These are phyloP conservation scores for Papilio helenus DNA, from an alignment of 1,140 invertebrate genomes.

Conservation along the genomic window DNA sequence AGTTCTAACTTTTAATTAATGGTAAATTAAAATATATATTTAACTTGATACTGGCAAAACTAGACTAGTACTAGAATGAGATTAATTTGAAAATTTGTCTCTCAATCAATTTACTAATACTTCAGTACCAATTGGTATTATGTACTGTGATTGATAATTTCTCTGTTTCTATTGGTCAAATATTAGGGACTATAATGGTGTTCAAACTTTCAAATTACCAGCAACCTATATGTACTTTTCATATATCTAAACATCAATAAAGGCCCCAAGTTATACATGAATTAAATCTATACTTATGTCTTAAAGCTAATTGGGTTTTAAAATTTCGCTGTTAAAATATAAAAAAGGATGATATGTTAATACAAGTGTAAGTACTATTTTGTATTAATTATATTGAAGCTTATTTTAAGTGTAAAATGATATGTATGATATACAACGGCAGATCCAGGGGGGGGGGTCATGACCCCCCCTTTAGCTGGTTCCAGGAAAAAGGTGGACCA, in stretches of 20 bases:
- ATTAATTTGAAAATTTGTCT: neutral
- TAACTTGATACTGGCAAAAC: neutral
- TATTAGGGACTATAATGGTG: neutral
- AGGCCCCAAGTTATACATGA: neutral
- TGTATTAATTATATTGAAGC: neutral
- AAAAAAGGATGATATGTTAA: conserved; percentile 19
- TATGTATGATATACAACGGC: no score
- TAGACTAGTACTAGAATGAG: neutral
- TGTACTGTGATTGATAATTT: neutral
- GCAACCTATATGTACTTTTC: neutral
- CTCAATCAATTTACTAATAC: neutral
- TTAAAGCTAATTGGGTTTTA: neutral
- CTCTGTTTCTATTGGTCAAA: neutral
- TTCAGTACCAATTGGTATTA: neutral
- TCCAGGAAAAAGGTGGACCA: no score
- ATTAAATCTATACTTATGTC: neutral
- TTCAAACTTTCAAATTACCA: neutral
- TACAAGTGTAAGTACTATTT: neutral
- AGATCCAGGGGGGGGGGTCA: no score
- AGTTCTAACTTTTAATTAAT: neutral
- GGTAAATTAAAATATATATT: neutral
- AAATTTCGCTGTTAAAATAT: neutral
- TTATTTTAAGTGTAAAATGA: conserved; percentile 39
- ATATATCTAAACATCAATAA: neutral
- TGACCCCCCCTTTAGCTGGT: no score